Evolutionary conservation across 2,113 vertebrate genomes (phyloP).

Genomic region (Euleptes europaea): DNA sequence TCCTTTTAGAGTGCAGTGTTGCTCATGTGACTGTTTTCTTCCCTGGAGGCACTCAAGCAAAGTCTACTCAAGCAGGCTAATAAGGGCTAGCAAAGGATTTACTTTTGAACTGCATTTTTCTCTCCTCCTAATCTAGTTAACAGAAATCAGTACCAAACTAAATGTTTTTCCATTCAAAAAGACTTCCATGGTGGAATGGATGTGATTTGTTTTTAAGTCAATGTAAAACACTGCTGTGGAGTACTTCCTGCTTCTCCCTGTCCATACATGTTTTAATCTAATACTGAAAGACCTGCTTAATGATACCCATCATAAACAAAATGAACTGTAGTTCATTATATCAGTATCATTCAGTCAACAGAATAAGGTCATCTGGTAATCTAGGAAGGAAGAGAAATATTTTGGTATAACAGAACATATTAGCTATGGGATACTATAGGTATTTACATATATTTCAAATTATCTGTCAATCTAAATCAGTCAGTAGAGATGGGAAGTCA

Average conservation of each 20-base stretch:
- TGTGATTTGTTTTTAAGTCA: neutral
- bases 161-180: neutral
- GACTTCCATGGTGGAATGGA: neutral
- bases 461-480: no score
- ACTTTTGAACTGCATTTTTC: neutral
- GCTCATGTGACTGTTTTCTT: no score
- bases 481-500: no score
- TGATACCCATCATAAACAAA: neutral
- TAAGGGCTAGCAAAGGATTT: neutral
- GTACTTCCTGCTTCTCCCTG: neutral
- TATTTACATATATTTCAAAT: neutral
- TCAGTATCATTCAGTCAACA: neutral
- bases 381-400: neutral
- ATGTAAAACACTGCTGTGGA: neutral
- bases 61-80: no score
- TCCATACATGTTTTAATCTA: neutral
- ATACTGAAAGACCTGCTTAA: neutral
- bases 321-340: neutral
- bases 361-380: no score
- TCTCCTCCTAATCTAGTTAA: neutral
- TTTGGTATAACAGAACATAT: neutral
- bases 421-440: neutral
- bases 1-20: no score
- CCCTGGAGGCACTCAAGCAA: no score
- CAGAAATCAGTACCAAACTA: neutral